phyloP scores from a whole-genome alignment of 2,113 vertebrate species.

The Pseudorectes ferrugineus region DNA sequence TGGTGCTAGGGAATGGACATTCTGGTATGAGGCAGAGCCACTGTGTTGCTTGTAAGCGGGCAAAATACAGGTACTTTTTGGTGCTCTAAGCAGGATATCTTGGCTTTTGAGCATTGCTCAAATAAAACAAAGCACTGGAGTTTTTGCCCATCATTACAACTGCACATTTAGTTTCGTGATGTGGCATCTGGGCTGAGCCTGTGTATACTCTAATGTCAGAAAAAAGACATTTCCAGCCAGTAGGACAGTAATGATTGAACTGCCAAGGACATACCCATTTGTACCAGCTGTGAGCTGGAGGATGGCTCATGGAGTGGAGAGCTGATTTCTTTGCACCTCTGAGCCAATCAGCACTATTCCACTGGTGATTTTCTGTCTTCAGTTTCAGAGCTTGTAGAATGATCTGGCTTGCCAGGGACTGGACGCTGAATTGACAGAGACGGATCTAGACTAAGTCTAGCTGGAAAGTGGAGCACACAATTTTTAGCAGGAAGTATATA shows the following conservation, averaged over 20 bases:
- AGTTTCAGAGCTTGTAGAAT: background rate
- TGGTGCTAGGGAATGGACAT: background rate
- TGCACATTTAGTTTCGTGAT: background rate
- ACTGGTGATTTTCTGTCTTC: background rate
- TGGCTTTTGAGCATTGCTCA: background rate
- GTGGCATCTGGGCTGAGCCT: background rate
- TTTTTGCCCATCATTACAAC: background rate
- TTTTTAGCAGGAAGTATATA: background rate
- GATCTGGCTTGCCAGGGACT: background rate
- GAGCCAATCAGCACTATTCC: background rate
- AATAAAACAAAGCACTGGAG: background rate
- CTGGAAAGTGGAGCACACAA: background rate
- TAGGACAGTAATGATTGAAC: background rate
- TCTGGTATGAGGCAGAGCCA: background rate
- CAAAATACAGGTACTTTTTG: background rate
- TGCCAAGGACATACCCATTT: background rate
- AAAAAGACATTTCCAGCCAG: background rate
- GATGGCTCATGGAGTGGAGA: background rate
- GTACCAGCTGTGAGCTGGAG: background rate
- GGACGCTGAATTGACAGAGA: background rate
- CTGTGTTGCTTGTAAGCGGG: background rate
- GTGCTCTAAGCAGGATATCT: background rate
- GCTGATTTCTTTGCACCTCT: background rate
- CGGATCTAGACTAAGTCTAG: background rate
- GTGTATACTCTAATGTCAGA: background rate